Conservation (phyloP, 1,140 invertebrate species). For the Tetramorium alpestre region DNA sequence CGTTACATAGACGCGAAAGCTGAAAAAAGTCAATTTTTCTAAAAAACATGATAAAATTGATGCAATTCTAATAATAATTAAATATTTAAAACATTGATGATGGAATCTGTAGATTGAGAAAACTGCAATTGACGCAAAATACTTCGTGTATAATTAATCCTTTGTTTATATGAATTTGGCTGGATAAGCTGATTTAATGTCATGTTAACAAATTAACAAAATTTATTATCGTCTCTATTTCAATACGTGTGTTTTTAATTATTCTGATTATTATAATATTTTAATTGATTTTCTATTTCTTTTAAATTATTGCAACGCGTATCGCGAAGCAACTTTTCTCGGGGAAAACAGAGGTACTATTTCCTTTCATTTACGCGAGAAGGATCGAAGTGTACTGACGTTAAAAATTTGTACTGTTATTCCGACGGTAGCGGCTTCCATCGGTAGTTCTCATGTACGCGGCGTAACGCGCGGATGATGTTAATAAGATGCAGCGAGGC, state of each 20-base stretch:
- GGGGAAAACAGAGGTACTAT: background rate
- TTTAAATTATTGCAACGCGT: background rate
- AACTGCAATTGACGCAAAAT: background rate
- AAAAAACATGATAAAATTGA: background rate
- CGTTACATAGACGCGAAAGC: conserved; percentile 9
- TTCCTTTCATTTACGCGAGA: conserved; percentile 8
- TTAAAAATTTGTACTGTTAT: conserved; percentile 55
- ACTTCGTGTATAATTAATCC: background rate
- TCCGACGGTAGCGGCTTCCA: conserved; percentile 27
- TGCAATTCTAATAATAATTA: background rate
- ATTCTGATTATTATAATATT: background rate
- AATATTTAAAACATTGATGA: background rate
- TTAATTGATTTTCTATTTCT: background rate
- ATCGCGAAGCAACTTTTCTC: background rate
- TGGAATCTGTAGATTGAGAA: background rate
- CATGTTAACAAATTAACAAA: background rate
- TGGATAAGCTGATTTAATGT: background rate
- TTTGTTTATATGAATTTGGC: background rate
- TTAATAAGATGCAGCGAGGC: conserved; percentile 59
- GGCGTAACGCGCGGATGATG: conserved; percentile 49
- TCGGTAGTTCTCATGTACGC: conserved; percentile 37
- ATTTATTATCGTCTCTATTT: background rate
- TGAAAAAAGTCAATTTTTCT: conserved; percentile 1
- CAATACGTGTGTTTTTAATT: background rate
- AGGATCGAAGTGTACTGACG: conserved; percentile 28